phyloP scores from a whole-genome alignment of 2,797 vertebrate genomes.

The Merluccius polli region DNA sequence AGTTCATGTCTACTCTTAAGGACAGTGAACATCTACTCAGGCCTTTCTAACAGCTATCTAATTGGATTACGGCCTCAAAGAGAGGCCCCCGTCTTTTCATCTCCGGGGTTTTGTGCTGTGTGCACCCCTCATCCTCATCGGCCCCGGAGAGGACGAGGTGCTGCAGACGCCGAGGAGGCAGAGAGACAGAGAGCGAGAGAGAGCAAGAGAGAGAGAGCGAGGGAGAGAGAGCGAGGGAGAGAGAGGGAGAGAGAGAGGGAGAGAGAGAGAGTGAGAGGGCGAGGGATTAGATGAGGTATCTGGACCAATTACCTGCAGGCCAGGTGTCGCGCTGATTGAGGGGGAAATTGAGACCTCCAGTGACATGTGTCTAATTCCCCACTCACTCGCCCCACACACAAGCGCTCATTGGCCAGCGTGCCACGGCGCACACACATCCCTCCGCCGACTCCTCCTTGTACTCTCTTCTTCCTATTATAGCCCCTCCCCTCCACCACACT shows the following conservation, averaged over 20 bases:
- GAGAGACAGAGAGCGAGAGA: no score
- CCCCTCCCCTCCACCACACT: neutral
- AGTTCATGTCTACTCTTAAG: slow-evolving; percentile 63
- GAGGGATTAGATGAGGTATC: slow-evolving; percentile 66
- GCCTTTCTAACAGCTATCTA: slow-evolving; percentile 64
- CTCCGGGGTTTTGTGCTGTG: slow-evolving; percentile 50
- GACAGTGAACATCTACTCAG: slow-evolving; percentile 62
- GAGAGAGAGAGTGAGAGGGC: slow-evolving; percentile 21
- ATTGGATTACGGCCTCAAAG: slow-evolving; percentile 74
- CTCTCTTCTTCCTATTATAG: slow-evolving; percentile 29
- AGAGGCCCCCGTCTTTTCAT: slow-evolving; percentile 42
- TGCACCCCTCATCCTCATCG: no score
- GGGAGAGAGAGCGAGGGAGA: no score
- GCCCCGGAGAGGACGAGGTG: slow-evolving; percentile 20
- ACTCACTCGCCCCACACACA: slow-evolving; percentile 41
- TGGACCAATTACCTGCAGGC: slow-evolving; percentile 71
- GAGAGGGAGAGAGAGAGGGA: no score
- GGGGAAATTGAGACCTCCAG: slow-evolving; percentile 61
- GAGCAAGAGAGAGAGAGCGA: no score
- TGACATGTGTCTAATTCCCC: slow-evolving; percentile 63
- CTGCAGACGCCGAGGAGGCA: slow-evolving; percentile 44
- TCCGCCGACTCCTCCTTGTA: slow-evolving; percentile 27
- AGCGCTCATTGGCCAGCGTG: slow-evolving; percentile 47
- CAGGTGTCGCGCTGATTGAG: slow-evolving; percentile 70
- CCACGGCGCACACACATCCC: slow-evolving; percentile 29